Base-by-base conservation (phyloP, 1,140 invertebrate genomes). In the Caenorhabditis briggsae region DNA sequence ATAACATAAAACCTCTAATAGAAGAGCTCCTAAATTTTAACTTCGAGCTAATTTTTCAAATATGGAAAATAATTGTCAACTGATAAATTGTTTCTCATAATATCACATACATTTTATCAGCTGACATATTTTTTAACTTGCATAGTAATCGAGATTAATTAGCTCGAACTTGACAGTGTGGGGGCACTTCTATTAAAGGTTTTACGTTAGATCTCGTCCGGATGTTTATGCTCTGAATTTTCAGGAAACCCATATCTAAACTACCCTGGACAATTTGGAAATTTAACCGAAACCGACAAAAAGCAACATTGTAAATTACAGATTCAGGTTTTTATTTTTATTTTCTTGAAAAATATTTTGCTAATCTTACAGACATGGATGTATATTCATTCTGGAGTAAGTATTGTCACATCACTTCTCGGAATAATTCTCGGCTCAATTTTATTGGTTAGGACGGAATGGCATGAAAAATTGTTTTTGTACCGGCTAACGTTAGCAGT, bases 231-330 rank as follows among this genome's bases (percentile, higher is more conserved):
- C 0, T 5, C 2, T 9, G 18, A 18, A 5, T 2, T 78, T 78
- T 78, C 70, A 78, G 70, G 70, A 25, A 50, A 78, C 53, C 70
- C 43, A 9, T 78, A 50, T 53, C 12, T 78, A n/a, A 78, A 78
- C 33, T 50, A 23, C 53, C 70, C n/a, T 23, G 70, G 70, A 25
- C 12, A 46, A 5, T 78, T 78, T 50, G 70, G 70, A 78, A 78
- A 78, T 20, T 23, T 78, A 8, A 43, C 70, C 0, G 70, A 78
- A 78, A 78, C 43, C 23, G 70, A 78, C 18, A 78, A 50, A 50
- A 78, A 78, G 12, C 46, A 78, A 11, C 25, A 48, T 23, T 50
- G 70, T 53, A 78, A 46, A 46, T 78, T 48, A 14, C 5, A 50
- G 8, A 14, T 41, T 14, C 33, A 25, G 20, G 2, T 65, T 65